Evolutionary conservation across 2,888 invertebrate species (phyloP), one percentile per base, ranked within the genome.

Genomic region (Cerceris ruficornis): DNA sequence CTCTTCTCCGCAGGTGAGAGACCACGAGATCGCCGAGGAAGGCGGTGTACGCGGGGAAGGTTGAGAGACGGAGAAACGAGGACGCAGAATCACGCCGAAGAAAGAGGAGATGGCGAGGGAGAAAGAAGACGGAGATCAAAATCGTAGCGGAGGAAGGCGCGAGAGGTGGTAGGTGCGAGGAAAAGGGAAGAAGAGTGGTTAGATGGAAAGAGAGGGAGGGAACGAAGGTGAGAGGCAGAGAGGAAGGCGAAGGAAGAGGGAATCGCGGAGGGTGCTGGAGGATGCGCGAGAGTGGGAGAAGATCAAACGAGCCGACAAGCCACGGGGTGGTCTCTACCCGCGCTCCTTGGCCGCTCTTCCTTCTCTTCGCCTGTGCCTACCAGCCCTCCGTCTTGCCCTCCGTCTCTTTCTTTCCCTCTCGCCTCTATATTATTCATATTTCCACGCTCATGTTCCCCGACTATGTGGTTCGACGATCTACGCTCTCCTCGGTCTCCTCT

Each of bases 321-420:
- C 92, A 92, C 92, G 92, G 92, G 92, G 91, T 92, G 90, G 92
- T 92, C 92, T 91, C 89, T 88, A 88, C 88, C 89, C 88, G 87
- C 88, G 85, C 86, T 87, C 86, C 87, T 87, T 86, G 86, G 72
- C 84, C 83, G 79, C 77, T 78, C 81, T 79, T 81, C 80, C 79
- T 80, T 80, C 78, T 80, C 80, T 65, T 65, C 74, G 80, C 68
- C 79, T 54, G 73, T 81, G 74, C 86, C 72, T 83, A 77, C 85
- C 78, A 78, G 58, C 81, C 61, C 58, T 46, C 77, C 57, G 50
- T 62, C 71, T 74, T 70, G 59, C 50, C 59, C 67, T 54, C 67
- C 61, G 46, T 60, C 57, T 59, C 59, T 17, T 64, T 77, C 58
- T 69, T 58, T 79, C 75, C 60, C 66, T 72, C 73, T 66, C 69